Evolutionary conservation across 1,140 invertebrate genomes (phyloP), one percentile per base, ranked within the genome.

Genomic region (Papilio polyxenes): DNA sequence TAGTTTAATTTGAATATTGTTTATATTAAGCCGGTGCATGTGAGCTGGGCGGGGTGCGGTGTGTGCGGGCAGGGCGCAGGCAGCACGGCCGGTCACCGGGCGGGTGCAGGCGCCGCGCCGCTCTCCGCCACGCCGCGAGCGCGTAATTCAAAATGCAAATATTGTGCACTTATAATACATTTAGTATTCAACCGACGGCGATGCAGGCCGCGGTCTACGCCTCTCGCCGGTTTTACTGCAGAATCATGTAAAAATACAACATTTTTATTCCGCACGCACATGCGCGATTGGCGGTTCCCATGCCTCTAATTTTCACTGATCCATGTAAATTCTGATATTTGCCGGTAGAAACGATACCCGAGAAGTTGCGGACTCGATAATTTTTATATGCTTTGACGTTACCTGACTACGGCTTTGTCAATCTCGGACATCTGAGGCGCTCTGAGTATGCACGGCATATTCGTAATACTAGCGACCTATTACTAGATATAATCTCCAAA

Each of bases 61-160:
- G 11, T 48, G 72, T 31, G 82, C 77, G 76, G 74, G 69, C 69
- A 37, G 49, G 75, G 89, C 89, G 90, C 88, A 90, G 83, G n/a
- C 20, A 20, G n/a, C n/a, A 8, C 62, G 62, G 23, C 65, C 65
- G 65, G 23, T 69, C 65, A 31, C 65, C 23, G 23, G 65, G 23
- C 65, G n/a, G 65, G n/a, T 31, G 23, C 23, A 31, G 23, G 23
- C 23, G 23, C 23, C 23, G 23, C 65, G 65, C 65, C 65, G 65
- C 65, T 13, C 62, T 17, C 23, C 62, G 62, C 62, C 23, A 82
- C 80, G 76, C 81, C 78, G 80, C 53, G 53, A 81, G 89, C 91
- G 90, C 89, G 91, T 91, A 93, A 94, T 93, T 92, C 93, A 90
- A 92, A 92, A 94, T 94, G 92, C 91, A 92, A 94, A 94, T 94